Conservation (phyloP, 2,113 vertebrate species). For the Aegithalos caudatus region DNA sequence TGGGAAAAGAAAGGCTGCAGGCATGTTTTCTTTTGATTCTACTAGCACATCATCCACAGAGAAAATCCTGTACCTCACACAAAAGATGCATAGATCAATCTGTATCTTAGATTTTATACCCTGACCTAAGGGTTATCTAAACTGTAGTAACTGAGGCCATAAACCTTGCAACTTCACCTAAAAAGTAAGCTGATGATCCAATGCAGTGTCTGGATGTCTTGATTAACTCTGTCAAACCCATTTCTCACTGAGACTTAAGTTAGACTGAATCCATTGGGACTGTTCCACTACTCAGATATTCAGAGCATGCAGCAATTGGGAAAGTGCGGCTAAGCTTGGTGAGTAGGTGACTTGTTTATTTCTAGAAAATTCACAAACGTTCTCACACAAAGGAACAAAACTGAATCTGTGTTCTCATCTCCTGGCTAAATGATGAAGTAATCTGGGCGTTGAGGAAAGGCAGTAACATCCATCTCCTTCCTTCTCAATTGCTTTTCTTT, state of each 20-base stretch:
- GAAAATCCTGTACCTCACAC: neutral
- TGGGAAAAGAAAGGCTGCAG: neutral
- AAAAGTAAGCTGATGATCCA: neutral
- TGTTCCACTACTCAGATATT: neutral
- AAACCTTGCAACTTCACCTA: neutral
- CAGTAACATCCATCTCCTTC: slow-evolving; percentile 2
- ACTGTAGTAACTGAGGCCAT: neutral
- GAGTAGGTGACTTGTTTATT: neutral
- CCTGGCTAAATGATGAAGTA: slow-evolving; percentile 15
- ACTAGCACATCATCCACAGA: neutral
- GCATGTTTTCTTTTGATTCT: slow-evolving; percentile 4
- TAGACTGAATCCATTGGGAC: neutral
- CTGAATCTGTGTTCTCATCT: neutral
- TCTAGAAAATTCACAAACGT: neutral
- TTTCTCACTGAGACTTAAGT: neutral
- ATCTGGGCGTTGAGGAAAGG: neutral
- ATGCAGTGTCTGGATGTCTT: neutral
- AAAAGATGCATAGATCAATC: neutral
- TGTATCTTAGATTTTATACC: neutral
- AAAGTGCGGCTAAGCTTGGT: neutral
- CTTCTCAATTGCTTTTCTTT: neutral
- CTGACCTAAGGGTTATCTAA: neutral
- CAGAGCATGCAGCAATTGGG: rapidly evolving
- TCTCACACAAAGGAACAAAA: neutral
- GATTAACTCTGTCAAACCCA: neutral